phyloP scores from a whole-genome alignment of 2,888 invertebrate genomes.

The Acanthosepion esculentum region DNA sequence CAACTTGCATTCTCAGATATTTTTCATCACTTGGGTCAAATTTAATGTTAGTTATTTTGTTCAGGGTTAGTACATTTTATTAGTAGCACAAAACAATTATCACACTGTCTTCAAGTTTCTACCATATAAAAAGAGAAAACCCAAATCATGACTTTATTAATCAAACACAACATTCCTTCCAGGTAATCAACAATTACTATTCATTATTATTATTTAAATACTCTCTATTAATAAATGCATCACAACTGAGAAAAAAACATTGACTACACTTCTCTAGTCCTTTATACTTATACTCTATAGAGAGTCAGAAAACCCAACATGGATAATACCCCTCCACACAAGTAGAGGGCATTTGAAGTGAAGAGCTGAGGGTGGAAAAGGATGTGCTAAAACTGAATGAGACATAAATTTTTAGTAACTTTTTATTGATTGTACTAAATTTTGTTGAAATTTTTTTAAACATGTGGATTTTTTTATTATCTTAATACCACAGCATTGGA shows the following conservation, averaged over 20 bases:
- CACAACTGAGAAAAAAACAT: background rate
- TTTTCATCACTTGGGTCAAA: background rate
- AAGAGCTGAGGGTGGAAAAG: background rate
- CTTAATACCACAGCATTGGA: too few relatives aligned
- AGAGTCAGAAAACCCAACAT: background rate
- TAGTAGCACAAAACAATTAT: background rate
- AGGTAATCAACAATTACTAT: background rate
- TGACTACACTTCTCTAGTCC: background rate
- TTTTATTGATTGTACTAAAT: background rate
- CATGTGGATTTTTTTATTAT: too few relatives aligned
- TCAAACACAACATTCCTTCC: slow-evolving; percentile 1
- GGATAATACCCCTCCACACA: background rate
- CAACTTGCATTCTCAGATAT: background rate
- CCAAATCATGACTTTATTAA: background rate
- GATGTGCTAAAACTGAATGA: background rate
- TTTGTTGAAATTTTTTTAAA: too few relatives aligned
- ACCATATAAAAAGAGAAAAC: background rate
- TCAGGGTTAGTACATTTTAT: background rate
- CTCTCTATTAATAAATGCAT: background rate
- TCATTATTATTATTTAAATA: background rate
- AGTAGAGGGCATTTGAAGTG: background rate
- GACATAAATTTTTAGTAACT: background rate
- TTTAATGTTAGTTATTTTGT: background rate
- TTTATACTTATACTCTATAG: background rate
- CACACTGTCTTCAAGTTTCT: background rate